phyloP scores from a whole-genome alignment of 2,797 vertebrate species.

The Telmatherina bonti region DNA sequence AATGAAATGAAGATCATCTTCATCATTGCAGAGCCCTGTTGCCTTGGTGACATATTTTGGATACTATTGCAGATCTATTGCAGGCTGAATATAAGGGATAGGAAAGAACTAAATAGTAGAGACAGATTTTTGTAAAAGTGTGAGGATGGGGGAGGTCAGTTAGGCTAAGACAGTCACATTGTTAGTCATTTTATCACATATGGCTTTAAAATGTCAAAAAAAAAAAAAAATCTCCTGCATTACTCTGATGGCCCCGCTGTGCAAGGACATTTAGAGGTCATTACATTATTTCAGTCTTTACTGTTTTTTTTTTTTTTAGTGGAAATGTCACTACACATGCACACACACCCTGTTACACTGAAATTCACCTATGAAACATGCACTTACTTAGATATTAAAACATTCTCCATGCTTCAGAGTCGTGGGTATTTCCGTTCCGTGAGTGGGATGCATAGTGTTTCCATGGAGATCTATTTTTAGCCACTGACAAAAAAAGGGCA shows the following conservation, averaged over 20 bases:
- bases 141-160: not conserved
- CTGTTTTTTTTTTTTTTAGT: slow-evolving; percentile 10
- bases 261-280: slow-evolving; percentile 75
- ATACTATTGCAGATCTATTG: no score
- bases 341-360: slow-evolving; percentile 9
- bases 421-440: slow-evolving; percentile 70
- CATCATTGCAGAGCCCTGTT: slow-evolving; percentile 54
- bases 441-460: slow-evolving; percentile 84
- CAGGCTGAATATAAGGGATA: slow-evolving; percentile 4
- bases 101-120: slow-evolving; percentile 37
- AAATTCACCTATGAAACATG: slow-evolving; percentile 12
- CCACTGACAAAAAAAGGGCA: slow-evolving; percentile 67
- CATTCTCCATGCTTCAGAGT: slow-evolving; percentile 65
- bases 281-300: not conserved
- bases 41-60: slow-evolving; percentile 59
- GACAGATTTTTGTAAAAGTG: slow-evolving; percentile 6
- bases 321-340: not conserved
- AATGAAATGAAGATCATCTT: slow-evolving; percentile 41
- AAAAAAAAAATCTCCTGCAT: not conserved
- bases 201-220: not conserved
- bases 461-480: slow-evolving; percentile 88
- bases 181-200: not conserved
- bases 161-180: not conserved
- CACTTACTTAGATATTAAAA: slow-evolving; percentile 52
- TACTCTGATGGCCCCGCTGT: not conserved